Evolutionary conservation across 2,888 invertebrate species (phyloP), one percentile per base, ranked within the genome.

Genomic region (Trissoscelio sp.): DNA sequence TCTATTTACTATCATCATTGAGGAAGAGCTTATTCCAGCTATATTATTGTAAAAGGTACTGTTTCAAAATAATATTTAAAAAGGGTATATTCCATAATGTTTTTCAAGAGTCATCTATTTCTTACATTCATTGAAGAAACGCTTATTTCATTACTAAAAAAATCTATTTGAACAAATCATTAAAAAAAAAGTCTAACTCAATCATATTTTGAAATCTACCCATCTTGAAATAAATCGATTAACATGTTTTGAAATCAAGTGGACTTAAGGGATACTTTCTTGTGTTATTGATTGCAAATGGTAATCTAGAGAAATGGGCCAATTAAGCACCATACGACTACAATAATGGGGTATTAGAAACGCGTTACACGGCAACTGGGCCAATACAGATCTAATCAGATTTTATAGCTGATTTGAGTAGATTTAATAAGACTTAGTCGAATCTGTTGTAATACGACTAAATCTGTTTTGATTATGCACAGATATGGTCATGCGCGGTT

Each of bases 401-500:
- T 64, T 78, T 70, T 60, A 70, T 70, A 64, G 62, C 57, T 77
- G 53, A 77, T 69, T 77, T 62, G 14, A 53, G 24, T 37, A 69
- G 60, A 77, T 69, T 77, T 69, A 77, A 66, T 66, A 69, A 75
- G 74, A 66, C 46, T 74, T 64, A 42, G 60, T 20, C 4, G 46
- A 69, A 64, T 51, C 39, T 34, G 46, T 46, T 72, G 66, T 34
- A 66, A 79, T 48, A 9, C 28, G 18, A 9, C 9, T 2, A 31
- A 16, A 79, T 73, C 60, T 79, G 79, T 37, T 66, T 53, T 24
- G 55, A 79, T 73, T 73, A 46, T 16, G 11, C 12, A 3, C 34
- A 18, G 55, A 58, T 67, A 53, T 16, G 28, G 42, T 24, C 62
- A 60, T 18, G 9, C n/a, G 18, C 46, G 39, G 51, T 44, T 53